Evolutionary conservation across 2,113 vertebrate genomes (phyloP).

Genomic region (Eonycteris spelaea): DNA sequence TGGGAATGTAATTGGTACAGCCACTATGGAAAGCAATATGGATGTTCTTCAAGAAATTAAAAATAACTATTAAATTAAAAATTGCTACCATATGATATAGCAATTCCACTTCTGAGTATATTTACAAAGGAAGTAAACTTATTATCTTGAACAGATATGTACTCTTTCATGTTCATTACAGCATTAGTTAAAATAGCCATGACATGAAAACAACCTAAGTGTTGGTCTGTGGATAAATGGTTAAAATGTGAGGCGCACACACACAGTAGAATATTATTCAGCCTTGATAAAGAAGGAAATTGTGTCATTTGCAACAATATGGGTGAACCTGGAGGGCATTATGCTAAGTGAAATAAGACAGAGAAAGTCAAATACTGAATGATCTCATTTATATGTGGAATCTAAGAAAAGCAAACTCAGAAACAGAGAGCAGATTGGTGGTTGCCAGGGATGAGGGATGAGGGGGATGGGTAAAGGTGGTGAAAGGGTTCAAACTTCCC

Average conservation of each 20-base stretch:
- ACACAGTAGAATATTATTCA: not conserved
- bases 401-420: not conserved
- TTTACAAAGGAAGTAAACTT: not conserved
- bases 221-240: too few species aligned
- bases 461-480: not conserved
- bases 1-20: not conserved
- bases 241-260: not conserved
- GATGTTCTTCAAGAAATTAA: not conserved
- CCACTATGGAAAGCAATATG: not conserved
- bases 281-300: not conserved
- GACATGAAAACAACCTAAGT: too few species aligned
- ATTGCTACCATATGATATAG: not conserved
- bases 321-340: not conserved
- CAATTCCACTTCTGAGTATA: not conserved
- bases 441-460: not conserved
- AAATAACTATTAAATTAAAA: not conserved
- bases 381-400: not conserved
- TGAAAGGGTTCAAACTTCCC: not conserved
- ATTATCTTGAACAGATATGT: not conserved
- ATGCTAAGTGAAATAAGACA: not conserved
- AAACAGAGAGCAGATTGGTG: not conserved
- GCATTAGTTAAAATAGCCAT: not conserved
- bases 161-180: not conserved
- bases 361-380: not conserved
- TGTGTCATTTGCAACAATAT: not conserved